Percentiles rank a stretch among this genome's conserved stretches.
Evolutionary conservation across 1,140 invertebrate species (phyloP).

Genomic region (Scaptomyza graminum): DNA sequence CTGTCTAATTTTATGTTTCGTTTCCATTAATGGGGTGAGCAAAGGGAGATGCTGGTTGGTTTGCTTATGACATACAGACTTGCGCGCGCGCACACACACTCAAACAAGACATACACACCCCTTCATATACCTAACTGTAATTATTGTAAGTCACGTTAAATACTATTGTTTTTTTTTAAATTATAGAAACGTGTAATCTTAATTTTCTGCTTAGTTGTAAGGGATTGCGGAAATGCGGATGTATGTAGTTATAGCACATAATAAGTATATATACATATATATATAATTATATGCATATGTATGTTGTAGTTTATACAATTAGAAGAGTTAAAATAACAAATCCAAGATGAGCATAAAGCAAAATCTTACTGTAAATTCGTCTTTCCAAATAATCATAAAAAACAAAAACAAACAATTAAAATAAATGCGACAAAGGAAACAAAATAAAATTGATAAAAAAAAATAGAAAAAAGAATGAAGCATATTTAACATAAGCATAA

Average conservation of each 20-base stretch:
- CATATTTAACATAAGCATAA: conserved; percentile 38
- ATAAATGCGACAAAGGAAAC: conserved; percentile 12
- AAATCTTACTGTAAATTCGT: conserved; percentile 79
- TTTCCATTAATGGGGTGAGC: background rate
- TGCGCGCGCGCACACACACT: background rate
- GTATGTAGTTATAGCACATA: conserved; percentile 37
- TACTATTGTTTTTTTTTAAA: conserved; percentile 41
- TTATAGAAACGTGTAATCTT: conserved; percentile 33
- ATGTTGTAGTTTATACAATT: conserved; percentile 22
- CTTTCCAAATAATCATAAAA: conserved; percentile 78
- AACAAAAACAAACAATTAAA: conserved; percentile 24
- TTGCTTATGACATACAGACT: background rate
- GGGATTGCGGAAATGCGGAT: conserved; percentile 33
- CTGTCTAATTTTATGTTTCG: conserved; percentile 7
- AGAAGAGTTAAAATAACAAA: conserved; percentile 36
- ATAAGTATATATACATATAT: conserved; percentile 17
- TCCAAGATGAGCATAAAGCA: conserved; percentile 50
- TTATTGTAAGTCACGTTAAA: conserved; percentile 38
- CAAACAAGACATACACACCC: background rate
- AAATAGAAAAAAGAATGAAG: conserved; percentile 3
- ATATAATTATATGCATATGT: conserved; percentile 14
- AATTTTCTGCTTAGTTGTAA: conserved; percentile 34
- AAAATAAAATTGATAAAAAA: conserved; percentile 6
- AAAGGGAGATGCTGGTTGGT: background rate
- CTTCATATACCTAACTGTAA: conserved; percentile 29